A percentile compares a stretch with the other conserved stretches of the same genome.
Conservation (phyloP, 2,888 invertebrate genomes). For the Stictocephala bisonia region DNA sequence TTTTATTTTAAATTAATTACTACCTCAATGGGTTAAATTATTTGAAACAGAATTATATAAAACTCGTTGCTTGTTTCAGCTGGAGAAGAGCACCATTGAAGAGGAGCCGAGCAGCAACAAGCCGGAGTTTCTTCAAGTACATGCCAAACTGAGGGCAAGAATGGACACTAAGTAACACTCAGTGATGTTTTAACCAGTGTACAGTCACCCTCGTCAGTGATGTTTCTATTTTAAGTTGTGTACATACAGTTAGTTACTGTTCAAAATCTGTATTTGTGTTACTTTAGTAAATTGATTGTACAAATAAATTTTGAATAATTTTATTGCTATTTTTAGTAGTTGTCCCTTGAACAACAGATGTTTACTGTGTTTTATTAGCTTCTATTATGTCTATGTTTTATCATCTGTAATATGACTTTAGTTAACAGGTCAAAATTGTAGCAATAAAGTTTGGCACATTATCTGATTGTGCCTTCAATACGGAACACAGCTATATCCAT, state of each 20-base stretch:
- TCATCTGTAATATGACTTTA: not conserved
- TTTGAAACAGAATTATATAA: too few species aligned
- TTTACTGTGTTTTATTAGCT: too few species aligned
- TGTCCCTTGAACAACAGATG: constrained; percentile 33
- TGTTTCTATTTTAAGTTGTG: not conserved
- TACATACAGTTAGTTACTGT: not conserved
- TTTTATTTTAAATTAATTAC: too few species aligned
- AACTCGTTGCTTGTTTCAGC: constrained; percentile 57
- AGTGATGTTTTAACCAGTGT: not conserved
- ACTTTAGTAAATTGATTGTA: too few species aligned
- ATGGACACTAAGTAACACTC: constrained; percentile 56
- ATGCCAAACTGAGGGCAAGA: constrained; percentile 71
- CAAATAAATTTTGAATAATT: constrained; percentile 6
- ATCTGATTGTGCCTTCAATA: constrained; percentile 4
- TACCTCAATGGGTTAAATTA: too few species aligned
- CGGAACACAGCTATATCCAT: constrained; percentile 17
- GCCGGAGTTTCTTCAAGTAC: constrained; percentile 71
- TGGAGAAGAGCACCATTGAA: constrained; percentile 59
- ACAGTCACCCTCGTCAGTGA: not conserved
- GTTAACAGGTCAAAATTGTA: not conserved
- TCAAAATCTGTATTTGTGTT: constrained; percentile 29
- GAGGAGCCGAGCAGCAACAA: constrained; percentile 56
- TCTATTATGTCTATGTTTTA: too few species aligned
- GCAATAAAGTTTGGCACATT: not conserved
- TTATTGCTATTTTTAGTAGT: not conserved